Evolutionary conservation across 2,888 invertebrate species (phyloP).

Genomic region (Cantharis lateralis): DNA sequence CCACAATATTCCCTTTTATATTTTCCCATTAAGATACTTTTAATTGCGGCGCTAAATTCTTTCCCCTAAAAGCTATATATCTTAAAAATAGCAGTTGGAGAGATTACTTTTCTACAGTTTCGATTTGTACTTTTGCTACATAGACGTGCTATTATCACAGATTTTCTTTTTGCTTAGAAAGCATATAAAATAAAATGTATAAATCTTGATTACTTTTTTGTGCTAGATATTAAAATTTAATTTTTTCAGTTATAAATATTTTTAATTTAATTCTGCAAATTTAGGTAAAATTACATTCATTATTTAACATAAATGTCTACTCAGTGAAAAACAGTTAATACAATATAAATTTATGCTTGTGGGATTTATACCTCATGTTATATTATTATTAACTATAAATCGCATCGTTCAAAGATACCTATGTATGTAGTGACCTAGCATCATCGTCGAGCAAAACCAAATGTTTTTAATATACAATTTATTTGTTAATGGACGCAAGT

Average conservation of each 20-base stretch:
- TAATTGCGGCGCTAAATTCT: conserved; percentile 28
- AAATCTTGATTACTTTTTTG: conserved; percentile 3
- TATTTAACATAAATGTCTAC: background rate
- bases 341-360: background rate
- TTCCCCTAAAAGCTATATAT: conserved; percentile 25
- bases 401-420: too few relatives aligned
- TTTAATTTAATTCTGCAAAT: background rate
- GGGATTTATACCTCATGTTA: background rate
- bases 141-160: conserved; percentile 14
- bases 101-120: conserved; percentile 18
- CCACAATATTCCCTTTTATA: conserved; percentile 24
- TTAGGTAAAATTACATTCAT: background rate
- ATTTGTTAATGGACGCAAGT: too few relatives aligned
- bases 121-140: conserved; percentile 15
- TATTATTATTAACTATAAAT: background rate
- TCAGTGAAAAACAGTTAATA: background rate
- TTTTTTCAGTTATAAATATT: background rate
- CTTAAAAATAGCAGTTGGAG: conserved; percentile 24
- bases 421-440: too few relatives aligned
- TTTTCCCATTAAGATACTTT: conserved; percentile 27
- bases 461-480: too few relatives aligned
- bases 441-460: too few relatives aligned
- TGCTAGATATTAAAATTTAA: background rate
- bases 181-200: background rate
- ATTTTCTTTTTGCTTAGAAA: conserved; percentile 5